Percentiles rank a stretch among this genome's conserved stretches.
Conservation (phyloP, 2,888 invertebrate genomes). For the Acholoe squamosa region DNA sequence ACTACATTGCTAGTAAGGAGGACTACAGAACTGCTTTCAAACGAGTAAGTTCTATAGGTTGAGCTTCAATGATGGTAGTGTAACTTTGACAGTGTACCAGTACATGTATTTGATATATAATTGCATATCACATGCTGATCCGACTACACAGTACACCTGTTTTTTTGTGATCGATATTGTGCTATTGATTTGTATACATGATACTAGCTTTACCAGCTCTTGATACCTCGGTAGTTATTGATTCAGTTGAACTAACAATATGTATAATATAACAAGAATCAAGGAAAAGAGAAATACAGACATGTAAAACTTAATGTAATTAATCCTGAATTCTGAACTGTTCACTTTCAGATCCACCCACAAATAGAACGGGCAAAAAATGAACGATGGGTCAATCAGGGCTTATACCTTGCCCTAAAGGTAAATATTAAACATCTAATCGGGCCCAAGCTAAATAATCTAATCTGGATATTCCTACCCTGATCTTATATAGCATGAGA, state of each 20-base stretch:
- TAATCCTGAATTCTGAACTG: background rate
- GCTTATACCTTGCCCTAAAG: conserved; percentile 89
- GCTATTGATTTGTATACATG: too few species aligned
- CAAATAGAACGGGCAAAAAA: conserved; percentile 90
- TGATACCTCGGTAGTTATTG: too few species aligned
- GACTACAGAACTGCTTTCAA: conserved; percentile 75
- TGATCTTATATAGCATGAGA: too few species aligned
- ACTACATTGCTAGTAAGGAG: conserved; percentile 88
- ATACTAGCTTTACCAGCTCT: too few species aligned
- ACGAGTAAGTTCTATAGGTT: conserved; percentile 80
- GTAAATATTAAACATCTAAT: conserved; percentile 72
- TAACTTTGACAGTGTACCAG: background rate
- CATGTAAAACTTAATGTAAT: background rate
- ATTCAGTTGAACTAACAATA: too few species aligned
- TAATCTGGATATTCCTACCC: too few species aligned
- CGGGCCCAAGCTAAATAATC: too few species aligned
- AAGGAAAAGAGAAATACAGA: background rate
- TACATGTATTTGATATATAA: too few species aligned
- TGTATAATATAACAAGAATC: too few species aligned
- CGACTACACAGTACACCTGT: too few species aligned
- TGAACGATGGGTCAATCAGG: conserved; percentile 88
- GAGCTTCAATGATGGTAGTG: background rate
- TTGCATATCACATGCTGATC: too few species aligned
- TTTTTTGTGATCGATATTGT: too few species aligned
- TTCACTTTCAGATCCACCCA: conserved; percentile 87